Percentiles rank a stretch among this genome's conserved stretches.
These are phyloP conservation scores for Drosophila watanabei DNA, from an alignment of 1,140 invertebrate genomes.

Conservation along the genomic window DNA sequence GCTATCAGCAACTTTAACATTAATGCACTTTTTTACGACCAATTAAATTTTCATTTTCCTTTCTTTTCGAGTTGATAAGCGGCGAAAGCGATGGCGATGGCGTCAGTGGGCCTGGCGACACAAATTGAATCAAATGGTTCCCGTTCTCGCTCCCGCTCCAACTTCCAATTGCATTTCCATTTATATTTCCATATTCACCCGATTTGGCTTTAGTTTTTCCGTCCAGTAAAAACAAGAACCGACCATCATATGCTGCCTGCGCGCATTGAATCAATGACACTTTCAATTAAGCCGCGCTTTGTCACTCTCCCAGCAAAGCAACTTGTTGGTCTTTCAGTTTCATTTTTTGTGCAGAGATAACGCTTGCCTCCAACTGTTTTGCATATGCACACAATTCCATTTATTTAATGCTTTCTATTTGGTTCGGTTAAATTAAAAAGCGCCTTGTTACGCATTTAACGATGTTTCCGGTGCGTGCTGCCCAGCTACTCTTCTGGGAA, in stretches of 20 bases:
- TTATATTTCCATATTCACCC: conserved; percentile 6
- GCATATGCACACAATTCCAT: conserved; percentile 76
- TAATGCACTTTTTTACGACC: conserved; percentile 59
- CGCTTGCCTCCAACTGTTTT: conserved; percentile 63
- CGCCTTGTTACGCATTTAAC: conserved; percentile 81
- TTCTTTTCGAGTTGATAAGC: conserved; percentile 46
- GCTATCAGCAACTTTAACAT: conserved; percentile 59
- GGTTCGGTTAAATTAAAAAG: conserved; percentile 78
- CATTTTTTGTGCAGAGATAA: conserved; percentile 48
- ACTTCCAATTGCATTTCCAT: conserved; percentile 5
- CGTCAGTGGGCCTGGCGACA: conserved; percentile 5
- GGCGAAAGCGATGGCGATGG: conserved; percentile 15
- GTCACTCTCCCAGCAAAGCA: neutral
- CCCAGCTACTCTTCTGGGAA: conserved; percentile 27
- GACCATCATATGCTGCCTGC: conserved; percentile 10
- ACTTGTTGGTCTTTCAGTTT: neutral
- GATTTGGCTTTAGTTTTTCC: conserved; percentile 14
- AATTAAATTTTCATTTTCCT: conserved; percentile 57
- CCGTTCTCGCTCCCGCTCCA: conserved; percentile 1
- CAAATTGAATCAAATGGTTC: conserved; percentile 35
- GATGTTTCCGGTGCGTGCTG: conserved; percentile 68
- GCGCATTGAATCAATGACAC: conserved; percentile 43
- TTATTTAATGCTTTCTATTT: conserved; percentile 69
- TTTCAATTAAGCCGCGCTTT: conserved; percentile 41
- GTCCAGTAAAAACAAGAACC: conserved; percentile 12